These are phyloP conservation scores for Dugesia japonica DNA, from an alignment of 2,888 invertebrate genomes.

Conservation along the genomic window DNA sequence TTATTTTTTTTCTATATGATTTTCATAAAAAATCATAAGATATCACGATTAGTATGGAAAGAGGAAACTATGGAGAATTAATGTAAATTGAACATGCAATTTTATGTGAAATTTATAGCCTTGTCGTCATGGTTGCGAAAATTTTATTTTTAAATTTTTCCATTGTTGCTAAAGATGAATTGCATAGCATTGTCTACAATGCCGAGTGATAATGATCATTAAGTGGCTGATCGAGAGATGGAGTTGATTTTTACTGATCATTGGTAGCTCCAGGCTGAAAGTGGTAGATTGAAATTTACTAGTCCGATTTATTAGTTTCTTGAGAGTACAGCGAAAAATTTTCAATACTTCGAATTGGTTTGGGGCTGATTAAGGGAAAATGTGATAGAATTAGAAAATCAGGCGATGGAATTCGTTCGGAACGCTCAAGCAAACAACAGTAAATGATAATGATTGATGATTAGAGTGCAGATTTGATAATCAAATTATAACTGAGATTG, in stretches of 20 bases:
- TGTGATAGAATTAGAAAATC: conserved; percentile 20
- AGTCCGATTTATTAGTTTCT: conserved; percentile 17
- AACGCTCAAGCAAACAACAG: conserved; percentile 13
- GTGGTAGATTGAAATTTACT: conserved; percentile 15
- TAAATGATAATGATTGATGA: conserved; percentile 20
- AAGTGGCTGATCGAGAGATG: conserved; percentile 20
- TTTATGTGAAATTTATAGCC: conserved; percentile 16
- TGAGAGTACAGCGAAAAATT: conserved; percentile 15
- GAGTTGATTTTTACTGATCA: conserved; percentile 20
- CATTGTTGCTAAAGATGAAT: conserved; percentile 20
- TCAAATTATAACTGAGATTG: conserved; percentile 16
- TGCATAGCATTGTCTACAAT: not conserved
- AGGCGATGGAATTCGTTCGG: conserved; percentile 7
- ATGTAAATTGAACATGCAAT: conserved; percentile 20
- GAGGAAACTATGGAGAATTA: not conserved
- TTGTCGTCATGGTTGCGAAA: conserved; percentile 15
- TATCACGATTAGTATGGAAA: conserved; percentile 14
- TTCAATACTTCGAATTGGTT: conserved; percentile 16
- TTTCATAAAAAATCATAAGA: conserved; percentile 4
- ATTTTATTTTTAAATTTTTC: conserved; percentile 9
- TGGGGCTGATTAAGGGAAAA: conserved; percentile 20
- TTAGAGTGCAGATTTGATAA: conserved; percentile 20
- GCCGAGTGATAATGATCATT: conserved; percentile 20
- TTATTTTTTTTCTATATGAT: too few species aligned
- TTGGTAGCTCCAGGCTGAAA: conserved; percentile 7